These are phyloP conservation scores for Hetaerina americana DNA, from an alignment of 1,140 invertebrate species.

Conservation along the genomic window DNA sequence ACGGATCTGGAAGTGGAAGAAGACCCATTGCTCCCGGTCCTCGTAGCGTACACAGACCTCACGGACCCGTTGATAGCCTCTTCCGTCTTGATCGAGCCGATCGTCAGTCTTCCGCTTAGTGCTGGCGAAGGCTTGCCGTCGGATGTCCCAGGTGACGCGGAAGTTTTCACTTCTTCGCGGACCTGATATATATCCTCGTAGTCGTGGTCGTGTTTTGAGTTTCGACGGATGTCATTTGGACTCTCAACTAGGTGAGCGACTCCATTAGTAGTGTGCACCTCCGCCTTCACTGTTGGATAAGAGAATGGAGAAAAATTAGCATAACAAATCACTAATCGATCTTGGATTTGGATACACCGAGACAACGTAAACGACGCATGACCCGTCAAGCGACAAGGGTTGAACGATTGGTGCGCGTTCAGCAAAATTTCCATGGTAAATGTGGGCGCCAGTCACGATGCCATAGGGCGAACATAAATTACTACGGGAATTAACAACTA, in stretches of 20 bases:
- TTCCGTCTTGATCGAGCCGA: slow-evolving; percentile 14
- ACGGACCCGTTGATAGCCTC: slow-evolving; percentile 34
- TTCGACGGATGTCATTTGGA: slow-evolving; percentile 21
- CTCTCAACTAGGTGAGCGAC: slow-evolving; percentile 41
- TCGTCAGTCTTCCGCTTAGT: slow-evolving; percentile 1
- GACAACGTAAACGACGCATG: too few species aligned
- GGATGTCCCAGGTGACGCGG: slow-evolving; percentile 10
- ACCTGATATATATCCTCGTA: slow-evolving; percentile 62
- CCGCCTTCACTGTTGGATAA: slow-evolving; percentile 43
- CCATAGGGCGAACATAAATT: too few species aligned
- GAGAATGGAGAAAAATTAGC: too few species aligned
- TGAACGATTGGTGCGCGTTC: too few species aligned
- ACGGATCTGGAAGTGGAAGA: slow-evolving; percentile 33
- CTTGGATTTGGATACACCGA: too few species aligned
- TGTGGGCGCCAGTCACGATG: too few species aligned
- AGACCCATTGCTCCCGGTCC: slow-evolving; percentile 31
- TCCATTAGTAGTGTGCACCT: slow-evolving; percentile 45
- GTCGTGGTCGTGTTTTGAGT: slow-evolving; percentile 35
- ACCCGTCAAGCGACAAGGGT: too few species aligned
- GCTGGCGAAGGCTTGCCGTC: neutral
- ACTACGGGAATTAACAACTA: too few species aligned
- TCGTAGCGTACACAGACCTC: slow-evolving; percentile 56
- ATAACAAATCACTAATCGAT: too few species aligned
- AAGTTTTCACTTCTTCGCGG: slow-evolving; percentile 34
- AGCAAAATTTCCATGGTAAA: too few species aligned